A percentile compares a stretch with the other conserved stretches of the same genome.
Conservation (phyloP, 2,888 invertebrate genomes). For the Marronus borbonicus region DNA sequence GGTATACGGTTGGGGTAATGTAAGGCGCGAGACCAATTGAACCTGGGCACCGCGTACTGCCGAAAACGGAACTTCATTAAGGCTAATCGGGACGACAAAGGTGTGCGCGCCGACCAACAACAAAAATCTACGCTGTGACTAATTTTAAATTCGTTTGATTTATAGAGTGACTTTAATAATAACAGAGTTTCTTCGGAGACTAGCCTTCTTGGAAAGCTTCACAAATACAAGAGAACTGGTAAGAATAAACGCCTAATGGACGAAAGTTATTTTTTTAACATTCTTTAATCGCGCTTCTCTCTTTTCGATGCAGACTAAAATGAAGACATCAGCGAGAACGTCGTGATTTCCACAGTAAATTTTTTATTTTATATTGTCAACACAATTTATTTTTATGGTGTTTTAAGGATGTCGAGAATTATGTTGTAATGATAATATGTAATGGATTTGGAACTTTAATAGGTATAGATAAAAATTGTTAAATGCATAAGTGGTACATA, state of each 20-base stretch:
- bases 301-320: conserved; percentile 2
- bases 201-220: conserved; percentile 25
- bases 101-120: conserved; percentile 30
- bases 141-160: conserved; percentile 40
- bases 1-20: not conserved
- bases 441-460: not conserved
- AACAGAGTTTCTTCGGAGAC: conserved; percentile 16
- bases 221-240: conserved; percentile 14
- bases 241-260: conserved; percentile 29
- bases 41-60: conserved; percentile 3
- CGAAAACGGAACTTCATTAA: conserved; percentile 34
- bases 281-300: conserved; percentile 12
- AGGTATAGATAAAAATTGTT: too few species aligned
- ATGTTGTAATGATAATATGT: not conserved
- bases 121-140: conserved; percentile 37
- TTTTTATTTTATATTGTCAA: conserved; percentile 15
- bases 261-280: conserved; percentile 21
- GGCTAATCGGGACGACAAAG: conserved; percentile 29
- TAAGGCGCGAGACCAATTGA: conserved; percentile 14
- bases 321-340: conserved; percentile 33
- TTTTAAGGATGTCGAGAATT: conserved; percentile 3
- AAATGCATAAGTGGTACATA: too few species aligned
- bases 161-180: conserved; percentile 34
- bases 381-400: conserved; percentile 4
- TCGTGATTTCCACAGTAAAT: conserved; percentile 20